A percentile compares a stretch with the other conserved stretches of the same genome.
Conservation (phyloP, 2,797 vertebrate genomes). For the Coccyzus lansbergi region DNA sequence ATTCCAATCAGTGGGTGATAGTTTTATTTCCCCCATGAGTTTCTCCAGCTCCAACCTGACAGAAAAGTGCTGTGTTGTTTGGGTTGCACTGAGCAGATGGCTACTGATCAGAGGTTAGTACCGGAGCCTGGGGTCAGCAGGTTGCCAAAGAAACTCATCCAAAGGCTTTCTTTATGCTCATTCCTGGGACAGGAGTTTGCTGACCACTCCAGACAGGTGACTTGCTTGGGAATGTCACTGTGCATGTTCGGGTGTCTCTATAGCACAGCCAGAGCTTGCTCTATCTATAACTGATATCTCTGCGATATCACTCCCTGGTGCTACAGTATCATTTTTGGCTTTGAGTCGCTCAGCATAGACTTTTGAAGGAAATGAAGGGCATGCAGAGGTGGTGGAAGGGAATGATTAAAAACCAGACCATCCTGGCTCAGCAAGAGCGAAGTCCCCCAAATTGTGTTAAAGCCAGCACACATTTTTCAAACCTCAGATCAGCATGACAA, state of each 20-base stretch:
- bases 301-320: not conserved
- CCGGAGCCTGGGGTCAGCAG: constrained; percentile 70
- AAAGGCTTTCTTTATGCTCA: not conserved
- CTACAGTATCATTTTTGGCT: constrained; percentile 28
- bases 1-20: constrained; percentile 72
- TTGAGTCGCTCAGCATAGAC: not conserved
- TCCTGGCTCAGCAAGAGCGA: not conserved
- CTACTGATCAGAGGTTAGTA: constrained; percentile 83
- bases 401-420: constrained; percentile 1
- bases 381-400: not conserved
- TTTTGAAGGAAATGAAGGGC: constrained; percentile 34
- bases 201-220: constrained; percentile 53
- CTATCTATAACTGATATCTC: constrained; percentile 57
- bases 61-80: constrained; percentile 62
- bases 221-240: not conserved
- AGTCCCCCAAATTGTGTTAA: not conserved
- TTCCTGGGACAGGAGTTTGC: constrained; percentile 53
- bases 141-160: constrained; percentile 62
- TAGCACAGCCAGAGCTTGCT: not conserved
- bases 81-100: constrained; percentile 82
- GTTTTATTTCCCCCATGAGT: constrained; percentile 77
- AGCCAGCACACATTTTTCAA: not conserved
- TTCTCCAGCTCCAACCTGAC: constrained; percentile 75
- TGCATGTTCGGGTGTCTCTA: not conserved
- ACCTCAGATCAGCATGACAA: not conserved